These are phyloP conservation scores for Drosophila tropicalis DNA, from an alignment of 1,140 invertebrate species.

Conservation along the genomic window DNA sequence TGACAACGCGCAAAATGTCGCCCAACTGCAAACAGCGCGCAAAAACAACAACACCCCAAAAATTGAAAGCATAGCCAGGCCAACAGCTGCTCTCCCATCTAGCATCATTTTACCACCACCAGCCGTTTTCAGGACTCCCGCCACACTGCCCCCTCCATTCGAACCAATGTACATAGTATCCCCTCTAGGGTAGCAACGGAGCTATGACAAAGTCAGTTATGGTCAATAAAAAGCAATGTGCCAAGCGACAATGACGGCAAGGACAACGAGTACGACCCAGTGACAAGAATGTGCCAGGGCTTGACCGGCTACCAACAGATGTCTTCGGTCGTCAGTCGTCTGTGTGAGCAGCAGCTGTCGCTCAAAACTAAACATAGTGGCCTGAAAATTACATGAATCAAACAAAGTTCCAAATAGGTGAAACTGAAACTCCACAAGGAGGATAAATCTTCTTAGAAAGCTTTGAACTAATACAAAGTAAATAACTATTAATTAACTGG, in stretches of 20 bases:
- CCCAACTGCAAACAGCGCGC: constrained; percentile 45
- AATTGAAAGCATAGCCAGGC: constrained; percentile 26
- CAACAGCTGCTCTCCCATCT: constrained; percentile 29
- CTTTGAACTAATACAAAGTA: no score
- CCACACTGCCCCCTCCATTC: not conserved
- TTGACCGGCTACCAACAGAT: constrained; percentile 7
- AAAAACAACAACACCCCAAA: constrained; percentile 32
- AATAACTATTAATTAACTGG: no score
- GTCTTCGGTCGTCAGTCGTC: not conserved
- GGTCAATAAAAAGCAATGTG: constrained; percentile 80
- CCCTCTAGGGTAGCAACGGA: constrained; percentile 30
- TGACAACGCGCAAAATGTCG: constrained; percentile 68
- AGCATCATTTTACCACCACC: not conserved
- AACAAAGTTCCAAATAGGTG: constrained; percentile 3
- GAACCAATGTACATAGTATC: not conserved
- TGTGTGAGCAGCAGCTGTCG: constrained; percentile 3
- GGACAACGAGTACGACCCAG: constrained; percentile 4
- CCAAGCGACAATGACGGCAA: constrained; percentile 63
- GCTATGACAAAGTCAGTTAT: constrained; percentile 78
- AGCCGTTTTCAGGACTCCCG: constrained; percentile 7
- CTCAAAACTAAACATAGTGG: constrained; percentile 2
- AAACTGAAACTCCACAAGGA: not conserved
- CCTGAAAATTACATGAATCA: not conserved
- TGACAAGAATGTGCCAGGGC: not conserved
- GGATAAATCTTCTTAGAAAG: no score